Evolutionary conservation across 2,888 invertebrate genomes (phyloP), one percentile per base, ranked within the genome.

Genomic region (Cephus sareptanus): DNA sequence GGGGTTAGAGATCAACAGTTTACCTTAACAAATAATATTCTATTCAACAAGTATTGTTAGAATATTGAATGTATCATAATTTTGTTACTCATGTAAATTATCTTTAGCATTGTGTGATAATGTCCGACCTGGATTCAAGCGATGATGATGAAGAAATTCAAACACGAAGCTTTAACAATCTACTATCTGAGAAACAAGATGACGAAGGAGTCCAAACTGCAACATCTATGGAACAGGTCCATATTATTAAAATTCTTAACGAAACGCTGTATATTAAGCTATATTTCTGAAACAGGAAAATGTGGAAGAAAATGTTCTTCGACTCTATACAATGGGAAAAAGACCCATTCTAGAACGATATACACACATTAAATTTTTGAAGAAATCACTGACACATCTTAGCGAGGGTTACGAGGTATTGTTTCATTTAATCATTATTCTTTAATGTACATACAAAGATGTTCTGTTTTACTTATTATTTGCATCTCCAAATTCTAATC

Each of bases 331-430:
- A 83, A 85, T 93, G 34, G 94, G 94, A 83, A 94, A 94, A 80
- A 92, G 94, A 80, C 95, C 96, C 1, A 90, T 93, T 80, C 92
- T 96, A 37, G 92, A 94, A 75, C 94, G 94, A 87, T 92, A 94
- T 79, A 93, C 93, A 84, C 96, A 97, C 90, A 92, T 93, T 84
- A 91, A 93, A 83, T 94, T 95, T 90, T 92, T 98, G 77, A 94
- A 94, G 85, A 94, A 93, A 84, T 96, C 95, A 87, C 90, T 98
- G 34, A 93, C 92, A 73, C 92, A 93, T 87, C 92, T 98, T 83
- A 95, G 96, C 73, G 92, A 93, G 80, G 93, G 94, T 81, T 97
- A 97, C 89, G 95, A 96, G 91, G 94, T 93, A 81, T 75, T 30
- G 35, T 37, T 73, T 69, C 79, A 71, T 74, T 31, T 34, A 37